Evolutionary conservation across 2,888 invertebrate genomes (phyloP), one percentile per base, ranked within the genome.

Genomic region (Pseudoips prasinana): DNA sequence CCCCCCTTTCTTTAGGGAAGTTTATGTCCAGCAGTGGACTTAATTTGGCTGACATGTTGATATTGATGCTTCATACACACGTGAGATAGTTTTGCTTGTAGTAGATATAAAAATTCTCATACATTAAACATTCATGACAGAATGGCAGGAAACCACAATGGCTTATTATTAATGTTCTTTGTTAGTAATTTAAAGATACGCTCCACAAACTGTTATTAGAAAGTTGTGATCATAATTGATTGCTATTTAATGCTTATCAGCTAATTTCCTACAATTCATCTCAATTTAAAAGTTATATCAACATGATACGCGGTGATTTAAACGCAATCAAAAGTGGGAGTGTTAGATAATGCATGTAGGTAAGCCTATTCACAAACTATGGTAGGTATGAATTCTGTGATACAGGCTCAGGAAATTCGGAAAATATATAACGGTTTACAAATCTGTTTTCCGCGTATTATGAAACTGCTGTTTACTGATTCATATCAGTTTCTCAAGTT

Each of bases 131-230:
- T 59, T 52, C 48, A 43, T 14, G 25, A 24, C 42, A 51, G 58
- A 68, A 70, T 68, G 44, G 29, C 60, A 65, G 69, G 73, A 73
- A 74, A 59, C 51, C 45, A 41, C 25, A 28, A 28, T 25, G 33
- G 39, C 29, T 38, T 38, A 33, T 58, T 54, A 64, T 60, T 64
- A 62, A 46, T 45, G 38, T 52, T 54, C 51, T 47, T 52, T 46
- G 46, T 43, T 48, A 47, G 49, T 58, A 59, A 46, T 37, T 48
- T 36, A 29, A 50, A 58, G 56, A 55, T 54, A 47, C 37, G 38
- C 33, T 45, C 38, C 31, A 47, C 33, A 56, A 53, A 46, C 51
- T 48, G 51, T 53, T 51, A 58, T 61, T 66, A 63, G 62, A 67
- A 69, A 71, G 67, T 46, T 38, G 34, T 42, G 29, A 52, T 39